A percentile compares a stretch with the other conserved stretches of the same genome.
These are phyloP conservation scores for Pantelozetes paolii DNA, from an alignment of 2,888 invertebrate species.

Conservation along the genomic window DNA sequence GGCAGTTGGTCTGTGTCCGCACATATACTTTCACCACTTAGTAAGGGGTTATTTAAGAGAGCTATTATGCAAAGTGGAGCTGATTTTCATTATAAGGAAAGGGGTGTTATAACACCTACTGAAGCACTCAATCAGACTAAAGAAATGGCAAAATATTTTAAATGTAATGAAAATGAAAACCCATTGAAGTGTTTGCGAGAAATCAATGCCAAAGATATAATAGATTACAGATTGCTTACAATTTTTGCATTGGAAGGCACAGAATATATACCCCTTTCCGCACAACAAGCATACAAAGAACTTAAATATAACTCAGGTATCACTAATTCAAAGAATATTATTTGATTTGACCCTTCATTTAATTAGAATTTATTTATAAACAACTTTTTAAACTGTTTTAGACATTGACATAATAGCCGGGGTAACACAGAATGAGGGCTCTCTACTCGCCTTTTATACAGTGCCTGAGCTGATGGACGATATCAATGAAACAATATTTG, in stretches of 20 bases:
- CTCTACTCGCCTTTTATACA: background rate
- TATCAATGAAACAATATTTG: background rate
- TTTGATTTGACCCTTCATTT: background rate
- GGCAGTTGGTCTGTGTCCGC: constrained; percentile 44
- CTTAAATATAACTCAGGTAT: background rate
- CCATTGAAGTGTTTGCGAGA: constrained; percentile 22
- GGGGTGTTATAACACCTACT: background rate
- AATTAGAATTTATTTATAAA: no score
- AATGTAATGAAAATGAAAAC: constrained; percentile 14
- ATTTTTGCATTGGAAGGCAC: background rate
- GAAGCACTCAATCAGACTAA: background rate
- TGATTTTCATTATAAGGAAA: background rate
- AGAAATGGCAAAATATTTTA: background rate
- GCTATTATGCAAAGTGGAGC: constrained; percentile 36
- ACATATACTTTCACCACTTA: constrained; percentile 23
- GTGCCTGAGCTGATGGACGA: background rate
- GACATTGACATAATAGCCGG: constrained; percentile 6
- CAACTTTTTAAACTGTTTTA: no score
- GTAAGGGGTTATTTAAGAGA: constrained; percentile 26
- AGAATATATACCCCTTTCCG: background rate
- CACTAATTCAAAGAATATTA: background rate
- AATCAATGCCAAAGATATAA: background rate
- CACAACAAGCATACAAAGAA: background rate
- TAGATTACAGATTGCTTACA: no score
- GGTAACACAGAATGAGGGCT: background rate